Conservation (phyloP, 2,888 invertebrate species). For the Meloe dianella region DNA sequence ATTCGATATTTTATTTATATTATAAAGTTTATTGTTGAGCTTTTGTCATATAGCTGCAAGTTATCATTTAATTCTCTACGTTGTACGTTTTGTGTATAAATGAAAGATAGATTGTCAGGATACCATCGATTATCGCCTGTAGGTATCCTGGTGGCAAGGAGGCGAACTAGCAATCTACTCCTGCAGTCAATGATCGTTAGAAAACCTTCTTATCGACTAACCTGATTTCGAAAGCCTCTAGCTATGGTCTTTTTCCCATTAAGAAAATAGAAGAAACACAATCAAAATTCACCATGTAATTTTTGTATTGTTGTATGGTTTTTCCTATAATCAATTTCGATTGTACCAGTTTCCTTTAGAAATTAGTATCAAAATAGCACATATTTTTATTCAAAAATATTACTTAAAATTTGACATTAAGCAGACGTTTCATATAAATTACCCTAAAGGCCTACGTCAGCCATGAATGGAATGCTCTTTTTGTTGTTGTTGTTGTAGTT, state of each 20-base stretch:
- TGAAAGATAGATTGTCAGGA: conserved; percentile 18
- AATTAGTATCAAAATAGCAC: conserved; percentile 6
- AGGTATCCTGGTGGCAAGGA: conserved; percentile 46
- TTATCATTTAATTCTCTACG: neutral
- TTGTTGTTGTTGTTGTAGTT: conserved; percentile 1
- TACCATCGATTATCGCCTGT: conserved; percentile 28
- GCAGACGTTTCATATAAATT: conserved; percentile 22
- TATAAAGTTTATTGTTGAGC: neutral
- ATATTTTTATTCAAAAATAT: neutral
- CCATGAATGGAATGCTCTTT: conserved; percentile 5
- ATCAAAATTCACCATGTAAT: conserved; percentile 43
- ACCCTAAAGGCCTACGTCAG: conserved; percentile 10
- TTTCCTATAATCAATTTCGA: neutral
- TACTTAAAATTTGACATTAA: neutral
- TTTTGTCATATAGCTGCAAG: conserved; percentile 13
- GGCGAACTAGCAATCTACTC: conserved; percentile 51
- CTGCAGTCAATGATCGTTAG: conserved; percentile 50
- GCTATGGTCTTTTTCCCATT: conserved; percentile 19
- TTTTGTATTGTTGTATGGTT: conserved; percentile 39
- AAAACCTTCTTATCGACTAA: conserved; percentile 53
- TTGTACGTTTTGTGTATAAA: neutral
- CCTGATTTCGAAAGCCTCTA: conserved; percentile 49
- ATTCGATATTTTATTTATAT: neutral
- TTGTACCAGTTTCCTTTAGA: neutral
- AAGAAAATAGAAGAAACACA: conserved; percentile 10